Evolutionary conservation across 2,888 invertebrate species (phyloP).

Genomic region (Caenorhabditis imperialis): DNA sequence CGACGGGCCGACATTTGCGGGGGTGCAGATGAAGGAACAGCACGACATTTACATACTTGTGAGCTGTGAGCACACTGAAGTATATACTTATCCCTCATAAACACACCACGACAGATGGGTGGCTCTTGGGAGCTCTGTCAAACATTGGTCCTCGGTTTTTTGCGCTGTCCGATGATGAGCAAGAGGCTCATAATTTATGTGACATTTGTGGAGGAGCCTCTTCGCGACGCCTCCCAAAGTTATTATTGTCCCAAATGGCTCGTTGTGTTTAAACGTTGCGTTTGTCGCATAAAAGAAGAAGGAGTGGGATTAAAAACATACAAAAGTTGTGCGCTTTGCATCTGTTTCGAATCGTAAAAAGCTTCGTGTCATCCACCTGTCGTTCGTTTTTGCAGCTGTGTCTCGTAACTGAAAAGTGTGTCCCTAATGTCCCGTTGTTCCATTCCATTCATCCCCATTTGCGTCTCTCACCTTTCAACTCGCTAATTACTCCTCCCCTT

Average conservation of each 20-base stretch:
- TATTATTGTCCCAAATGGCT: too few relatives aligned
- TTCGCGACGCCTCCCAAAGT: too few relatives aligned
- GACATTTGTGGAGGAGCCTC: too few relatives aligned
- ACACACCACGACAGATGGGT: constrained; percentile 43
- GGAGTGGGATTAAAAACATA: too few relatives aligned
- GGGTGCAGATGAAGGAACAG: constrained; percentile 1
- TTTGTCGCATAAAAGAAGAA: too few relatives aligned
- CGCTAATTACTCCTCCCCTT: constrained; percentile 3
- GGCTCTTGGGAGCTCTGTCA: neutral
- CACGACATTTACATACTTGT: constrained; percentile 50
- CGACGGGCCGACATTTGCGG: too few relatives aligned
- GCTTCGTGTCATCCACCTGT: too few relatives aligned
- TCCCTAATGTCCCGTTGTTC: neutral
- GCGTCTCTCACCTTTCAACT: constrained; percentile 9
- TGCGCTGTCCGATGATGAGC: neutral
- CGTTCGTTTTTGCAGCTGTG: too few relatives aligned
- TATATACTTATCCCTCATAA: constrained; percentile 50
- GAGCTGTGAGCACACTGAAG: constrained; percentile 36
- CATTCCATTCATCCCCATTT: neutral
- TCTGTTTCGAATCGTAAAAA: too few relatives aligned
- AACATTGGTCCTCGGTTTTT: neutral
- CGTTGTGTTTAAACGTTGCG: constrained; percentile 1
- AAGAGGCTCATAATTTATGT: too few relatives aligned
- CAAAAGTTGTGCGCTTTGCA: too few relatives aligned
- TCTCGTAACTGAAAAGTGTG: too few relatives aligned